A percentile compares a stretch with the other conserved stretches of the same genome.
Conservation (phyloP, 2,888 invertebrate species). For the Athripsodes cinereus region DNA sequence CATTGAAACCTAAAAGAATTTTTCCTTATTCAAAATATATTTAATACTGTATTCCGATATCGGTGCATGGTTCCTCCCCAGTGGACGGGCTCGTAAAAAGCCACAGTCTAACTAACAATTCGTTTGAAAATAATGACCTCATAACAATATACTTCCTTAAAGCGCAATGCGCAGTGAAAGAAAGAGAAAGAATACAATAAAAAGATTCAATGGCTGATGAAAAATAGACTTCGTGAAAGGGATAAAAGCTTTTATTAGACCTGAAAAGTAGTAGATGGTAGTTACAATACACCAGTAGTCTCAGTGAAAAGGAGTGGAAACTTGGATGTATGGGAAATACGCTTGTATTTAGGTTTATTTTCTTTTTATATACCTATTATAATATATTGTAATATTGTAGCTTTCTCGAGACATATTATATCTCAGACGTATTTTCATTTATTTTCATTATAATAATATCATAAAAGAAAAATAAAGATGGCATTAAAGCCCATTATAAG, state of each 20-base stretch:
- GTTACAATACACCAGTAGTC: background rate
- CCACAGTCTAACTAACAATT: conserved; percentile 21
- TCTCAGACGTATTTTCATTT: no score
- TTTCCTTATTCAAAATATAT: no score
- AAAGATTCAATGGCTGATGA: conserved; percentile 15
- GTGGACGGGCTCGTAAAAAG: conserved; percentile 14
- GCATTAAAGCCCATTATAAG: no score
- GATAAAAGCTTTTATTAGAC: conserved; percentile 21
- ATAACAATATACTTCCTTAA: conserved; percentile 25
- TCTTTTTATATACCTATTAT: background rate
- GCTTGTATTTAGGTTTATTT: background rate
- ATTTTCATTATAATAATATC: no score
- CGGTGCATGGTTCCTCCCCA: background rate
- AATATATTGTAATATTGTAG: conserved; percentile 4
- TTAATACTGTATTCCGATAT: background rate
- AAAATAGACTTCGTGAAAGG: conserved; percentile 22
- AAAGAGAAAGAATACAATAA: conserved; percentile 23
- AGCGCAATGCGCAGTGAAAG: conserved; percentile 22
- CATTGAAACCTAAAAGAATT: no score
- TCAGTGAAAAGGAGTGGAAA: conserved; percentile 5
- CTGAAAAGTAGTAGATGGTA: conserved; percentile 20
- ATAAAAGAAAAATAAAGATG: no score
- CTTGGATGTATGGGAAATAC: background rate
- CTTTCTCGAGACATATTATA: no score
- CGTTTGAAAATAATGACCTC: conserved; percentile 25